phyloP scores from a whole-genome alignment of 2,888 invertebrate species.

The Orchesella flavescens region DNA sequence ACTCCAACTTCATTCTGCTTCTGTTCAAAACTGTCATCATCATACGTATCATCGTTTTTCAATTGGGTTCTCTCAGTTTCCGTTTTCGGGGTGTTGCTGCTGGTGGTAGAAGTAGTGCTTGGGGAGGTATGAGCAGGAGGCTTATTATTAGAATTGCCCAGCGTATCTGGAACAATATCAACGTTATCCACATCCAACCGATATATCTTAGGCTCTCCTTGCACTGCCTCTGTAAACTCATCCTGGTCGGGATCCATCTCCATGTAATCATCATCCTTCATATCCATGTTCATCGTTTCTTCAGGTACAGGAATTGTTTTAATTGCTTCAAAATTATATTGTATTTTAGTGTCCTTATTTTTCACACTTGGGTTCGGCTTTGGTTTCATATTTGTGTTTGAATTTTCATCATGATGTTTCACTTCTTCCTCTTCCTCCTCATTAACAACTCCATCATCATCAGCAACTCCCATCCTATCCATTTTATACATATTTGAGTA shows the following conservation, averaged over 20 bases:
- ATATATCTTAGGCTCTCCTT: conserved; percentile 65
- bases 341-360: conserved; percentile 11
- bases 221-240: conserved; percentile 41
- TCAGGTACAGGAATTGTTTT: conserved; percentile 49
- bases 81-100: neutral
- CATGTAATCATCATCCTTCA: conserved; percentile 65
- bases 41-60: conserved; percentile 12
- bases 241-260: conserved; percentile 60
- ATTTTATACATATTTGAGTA: conserved; percentile 42
- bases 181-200: conserved; percentile 67
- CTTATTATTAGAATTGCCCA: conserved; percentile 32
- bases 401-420: neutral
- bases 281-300: conserved; percentile 12
- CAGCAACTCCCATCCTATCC: conserved; percentile 50
- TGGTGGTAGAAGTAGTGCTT: neutral
- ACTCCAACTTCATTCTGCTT: conserved; percentile 30
- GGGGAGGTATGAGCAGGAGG: neutral
- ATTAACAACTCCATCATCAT: neutral
- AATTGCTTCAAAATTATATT: conserved; percentile 45
- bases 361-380: neutral
- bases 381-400: too few species aligned
- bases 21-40: conserved; percentile 39
- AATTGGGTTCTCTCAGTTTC: conserved; percentile 25
- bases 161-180: conserved; percentile 69
- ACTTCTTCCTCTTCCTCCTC: conserved; percentile 25